A percentile compares a stretch with the other conserved stretches of the same genome.
phyloP scores from a whole-genome alignment of 1,140 invertebrate genomes.

The Nixonia krombeini region DNA sequence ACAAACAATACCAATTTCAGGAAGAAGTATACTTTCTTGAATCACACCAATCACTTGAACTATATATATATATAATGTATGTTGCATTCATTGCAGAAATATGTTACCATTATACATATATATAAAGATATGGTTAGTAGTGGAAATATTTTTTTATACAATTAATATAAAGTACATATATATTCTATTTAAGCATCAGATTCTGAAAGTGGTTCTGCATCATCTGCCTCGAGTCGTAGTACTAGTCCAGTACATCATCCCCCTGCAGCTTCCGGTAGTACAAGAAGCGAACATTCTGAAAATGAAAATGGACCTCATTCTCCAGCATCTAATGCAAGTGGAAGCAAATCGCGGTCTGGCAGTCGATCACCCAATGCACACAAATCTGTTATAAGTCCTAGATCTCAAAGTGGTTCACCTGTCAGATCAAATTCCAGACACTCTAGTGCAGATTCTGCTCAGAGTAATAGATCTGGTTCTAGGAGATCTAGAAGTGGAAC shows the following conservation, averaged over 20 bases:
- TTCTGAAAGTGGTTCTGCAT: constrained; percentile 68
- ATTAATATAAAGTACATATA: no score
- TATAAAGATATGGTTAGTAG: no score
- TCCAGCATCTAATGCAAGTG: constrained; percentile 56
- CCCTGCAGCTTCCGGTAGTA: constrained; percentile 43
- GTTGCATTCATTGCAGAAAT: no score
- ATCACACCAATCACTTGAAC: no score
- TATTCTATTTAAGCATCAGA: no score
- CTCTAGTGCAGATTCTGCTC: constrained; percentile 57
- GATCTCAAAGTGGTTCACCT: constrained; percentile 53
- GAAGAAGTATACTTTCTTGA: no score
- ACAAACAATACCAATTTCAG: no score
- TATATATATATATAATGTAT: no score
- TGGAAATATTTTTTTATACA: no score
- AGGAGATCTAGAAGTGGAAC: constrained; percentile 60
- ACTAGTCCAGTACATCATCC: constrained; percentile 49
- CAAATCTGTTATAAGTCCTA: constrained; percentile 49
- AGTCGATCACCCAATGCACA: constrained; percentile 52
- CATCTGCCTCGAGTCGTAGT: constrained; percentile 62
- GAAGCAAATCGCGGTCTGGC: constrained; percentile 54
- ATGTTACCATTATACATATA: no score
- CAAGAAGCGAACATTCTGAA: constrained; percentile 53
- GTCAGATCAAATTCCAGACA: constrained; percentile 54
- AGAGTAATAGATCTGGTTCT: constrained; percentile 54
- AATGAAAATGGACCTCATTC: constrained; percentile 53